Evolutionary conservation across 1,140 invertebrate genomes (phyloP).

Genomic region (Bilobella aurantiaca): DNA sequence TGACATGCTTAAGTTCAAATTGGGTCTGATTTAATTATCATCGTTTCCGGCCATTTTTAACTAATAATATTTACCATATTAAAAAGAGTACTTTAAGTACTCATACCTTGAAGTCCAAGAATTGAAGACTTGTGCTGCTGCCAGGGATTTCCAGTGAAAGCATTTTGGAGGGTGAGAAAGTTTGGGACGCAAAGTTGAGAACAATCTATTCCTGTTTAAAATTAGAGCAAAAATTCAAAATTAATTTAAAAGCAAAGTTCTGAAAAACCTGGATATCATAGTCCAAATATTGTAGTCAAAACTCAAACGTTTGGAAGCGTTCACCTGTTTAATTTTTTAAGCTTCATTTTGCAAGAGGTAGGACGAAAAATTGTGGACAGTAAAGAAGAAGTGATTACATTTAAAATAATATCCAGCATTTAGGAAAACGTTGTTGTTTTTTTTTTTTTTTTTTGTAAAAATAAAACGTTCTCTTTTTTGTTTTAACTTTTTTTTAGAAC

Average conservation of each 20-base stretch:
- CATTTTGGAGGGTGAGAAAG: slow-evolving; percentile 20
- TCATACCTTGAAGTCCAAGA: slow-evolving; percentile 31
- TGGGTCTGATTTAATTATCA: slow-evolving; percentile 1
- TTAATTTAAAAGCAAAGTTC: slow-evolving; percentile 1
- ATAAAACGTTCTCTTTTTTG: no score
- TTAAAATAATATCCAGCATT: no score
- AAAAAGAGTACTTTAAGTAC: not conserved
- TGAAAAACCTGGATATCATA: no score
- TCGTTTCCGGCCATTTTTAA: not conserved
- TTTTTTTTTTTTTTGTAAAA: no score
- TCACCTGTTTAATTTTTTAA: no score
- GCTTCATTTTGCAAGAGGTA: no score
- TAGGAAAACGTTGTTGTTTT: no score
- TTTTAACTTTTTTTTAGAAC: no score
- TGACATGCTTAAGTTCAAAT: not conserved
- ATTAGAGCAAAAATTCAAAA: not conserved
- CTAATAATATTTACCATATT: not conserved
- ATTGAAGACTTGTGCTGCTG: slow-evolving; percentile 19
- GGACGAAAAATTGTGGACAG: no score
- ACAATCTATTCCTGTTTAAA: slow-evolving; percentile 20
- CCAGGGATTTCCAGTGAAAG: slow-evolving; percentile 15
- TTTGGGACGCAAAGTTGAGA: slow-evolving; percentile 24
- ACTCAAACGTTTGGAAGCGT: no score
- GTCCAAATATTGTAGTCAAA: no score
- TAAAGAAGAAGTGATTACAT: no score